Percentiles rank a stretch among this genome's conserved stretches.
These are phyloP conservation scores for Nylanderia fulva DNA, from an alignment of 1,140 invertebrate genomes.

Conservation along the genomic window DNA sequence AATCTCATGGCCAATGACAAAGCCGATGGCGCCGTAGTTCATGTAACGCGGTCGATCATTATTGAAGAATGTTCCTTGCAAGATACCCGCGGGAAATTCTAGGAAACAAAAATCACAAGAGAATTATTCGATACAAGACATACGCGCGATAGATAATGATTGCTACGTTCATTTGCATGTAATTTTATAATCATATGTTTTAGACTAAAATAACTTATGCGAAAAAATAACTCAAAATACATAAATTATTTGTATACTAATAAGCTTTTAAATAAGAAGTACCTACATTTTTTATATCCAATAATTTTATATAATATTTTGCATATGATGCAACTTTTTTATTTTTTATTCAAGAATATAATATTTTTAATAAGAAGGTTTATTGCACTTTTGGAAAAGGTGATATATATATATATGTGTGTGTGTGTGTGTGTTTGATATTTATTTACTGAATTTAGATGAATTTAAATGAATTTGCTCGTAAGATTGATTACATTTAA, in stretches of 20 bases:
- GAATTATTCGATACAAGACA: neutral
- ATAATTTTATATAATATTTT: neutral
- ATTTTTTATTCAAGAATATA: neutral
- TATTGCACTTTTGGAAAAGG: neutral
- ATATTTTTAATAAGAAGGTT: neutral
- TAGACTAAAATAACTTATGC: neutral
- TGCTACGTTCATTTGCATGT: neutral
- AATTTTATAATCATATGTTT: neutral
- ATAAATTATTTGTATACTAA: neutral
- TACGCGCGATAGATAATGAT: neutral
- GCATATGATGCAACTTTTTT: neutral
- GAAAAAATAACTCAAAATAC: neutral
- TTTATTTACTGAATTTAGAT: conserved; percentile 1
- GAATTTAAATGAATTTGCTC: neutral
- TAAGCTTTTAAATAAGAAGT: neutral
- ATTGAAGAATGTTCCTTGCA: conserved; percentile 95
- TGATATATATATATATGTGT: too few species aligned
- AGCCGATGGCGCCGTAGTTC: conserved; percentile 97
- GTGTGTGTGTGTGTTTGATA: too few species aligned
- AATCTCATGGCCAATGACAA: conserved; percentile 97
- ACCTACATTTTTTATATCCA: neutral
- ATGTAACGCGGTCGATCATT: conserved; percentile 94
- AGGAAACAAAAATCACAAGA: neutral
- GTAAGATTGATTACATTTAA: neutral
- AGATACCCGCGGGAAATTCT: conserved; percentile 92